Evolutionary conservation across 2,113 vertebrate species (phyloP).

Genomic region (Mola mola): DNA sequence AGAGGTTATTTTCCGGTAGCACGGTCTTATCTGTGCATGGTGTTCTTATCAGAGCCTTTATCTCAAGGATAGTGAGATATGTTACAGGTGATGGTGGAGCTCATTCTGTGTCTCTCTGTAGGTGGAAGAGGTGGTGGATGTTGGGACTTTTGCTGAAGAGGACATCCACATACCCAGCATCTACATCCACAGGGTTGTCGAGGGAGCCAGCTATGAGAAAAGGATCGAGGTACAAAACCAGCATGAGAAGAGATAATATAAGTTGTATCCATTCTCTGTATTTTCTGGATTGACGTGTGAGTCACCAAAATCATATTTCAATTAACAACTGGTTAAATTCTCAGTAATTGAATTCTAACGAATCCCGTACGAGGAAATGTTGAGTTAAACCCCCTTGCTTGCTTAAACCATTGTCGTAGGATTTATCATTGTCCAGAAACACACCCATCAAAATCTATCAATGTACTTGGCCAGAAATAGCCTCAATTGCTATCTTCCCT

Average conservation of each 20-base stretch:
- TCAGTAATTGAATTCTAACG: too few species aligned
- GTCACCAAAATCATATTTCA: too few species aligned
- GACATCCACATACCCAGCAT: conserved; percentile 97
- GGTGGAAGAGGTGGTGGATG: conserved; percentile 97
- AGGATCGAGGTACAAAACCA: conserved; percentile 90
- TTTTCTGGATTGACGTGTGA: neutral
- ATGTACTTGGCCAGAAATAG: conserved; percentile 18
- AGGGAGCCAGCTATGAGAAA: conserved; percentile 90
- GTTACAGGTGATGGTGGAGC: conserved; percentile 14
- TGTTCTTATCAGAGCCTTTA: conserved; percentile 42
- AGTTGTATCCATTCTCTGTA: neutral
- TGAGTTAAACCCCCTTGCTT: too few species aligned
- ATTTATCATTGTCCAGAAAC: conserved; percentile 6
- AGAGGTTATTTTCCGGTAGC: conserved; percentile 43
- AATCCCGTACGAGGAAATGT: too few species aligned
- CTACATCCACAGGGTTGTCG: conserved; percentile 92
- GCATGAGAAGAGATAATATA: neutral
- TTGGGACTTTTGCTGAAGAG: conserved; percentile 92
- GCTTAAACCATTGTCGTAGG: neutral
- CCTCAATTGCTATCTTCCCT: conserved; percentile 12
- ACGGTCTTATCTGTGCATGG: conserved; percentile 18
- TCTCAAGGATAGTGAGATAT: conserved; percentile 24
- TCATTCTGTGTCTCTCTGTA: conserved; percentile 66
- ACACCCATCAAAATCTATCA: conserved; percentile 3
- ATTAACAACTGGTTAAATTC: too few species aligned